These are phyloP conservation scores for Phalloptychus januarius DNA, from an alignment of 2,797 vertebrate genomes.

Conservation along the genomic window DNA sequence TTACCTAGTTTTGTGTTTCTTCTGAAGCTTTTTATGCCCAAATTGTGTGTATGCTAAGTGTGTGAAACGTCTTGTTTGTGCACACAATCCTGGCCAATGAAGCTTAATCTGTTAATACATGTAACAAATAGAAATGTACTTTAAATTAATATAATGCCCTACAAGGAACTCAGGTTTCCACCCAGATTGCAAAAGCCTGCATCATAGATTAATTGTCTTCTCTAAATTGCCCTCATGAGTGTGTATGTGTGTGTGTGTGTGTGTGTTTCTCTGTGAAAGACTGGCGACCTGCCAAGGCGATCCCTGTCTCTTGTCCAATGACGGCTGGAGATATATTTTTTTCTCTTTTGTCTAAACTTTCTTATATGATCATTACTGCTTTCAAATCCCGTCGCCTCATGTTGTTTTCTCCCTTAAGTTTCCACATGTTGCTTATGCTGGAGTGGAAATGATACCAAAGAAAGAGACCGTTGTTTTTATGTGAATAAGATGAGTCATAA, in stretches of 20 bases:
- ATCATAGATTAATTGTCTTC: not conserved
- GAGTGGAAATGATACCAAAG: slow-evolving; percentile 1
- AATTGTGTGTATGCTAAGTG: not conserved
- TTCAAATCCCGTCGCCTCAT: not conserved
- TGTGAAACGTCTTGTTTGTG: not conserved
- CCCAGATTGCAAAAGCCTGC: not conserved
- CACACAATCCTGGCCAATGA: not conserved
- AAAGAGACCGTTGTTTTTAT: not conserved
- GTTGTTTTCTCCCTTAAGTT: slow-evolving; percentile 8
- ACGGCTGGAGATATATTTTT: not conserved
- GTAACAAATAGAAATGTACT: not conserved
- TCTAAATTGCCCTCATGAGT: not conserved
- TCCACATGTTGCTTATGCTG: not conserved
- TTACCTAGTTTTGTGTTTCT: not conserved
- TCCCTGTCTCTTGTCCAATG: not conserved
- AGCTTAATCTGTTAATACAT: not conserved
- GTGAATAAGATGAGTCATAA: slow-evolving; percentile 47
- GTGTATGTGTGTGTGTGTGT: not conserved
- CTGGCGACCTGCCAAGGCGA: not conserved
- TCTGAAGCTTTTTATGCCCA: not conserved
- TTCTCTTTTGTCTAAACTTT: not conserved
- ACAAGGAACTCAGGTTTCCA: not conserved
- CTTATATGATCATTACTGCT: not conserved
- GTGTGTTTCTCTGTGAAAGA: not conserved
- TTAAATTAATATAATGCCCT: not conserved